These are phyloP conservation scores for Lycodopsis pacificus DNA, from an alignment of 2,797 vertebrate species.

Conservation along the genomic window DNA sequence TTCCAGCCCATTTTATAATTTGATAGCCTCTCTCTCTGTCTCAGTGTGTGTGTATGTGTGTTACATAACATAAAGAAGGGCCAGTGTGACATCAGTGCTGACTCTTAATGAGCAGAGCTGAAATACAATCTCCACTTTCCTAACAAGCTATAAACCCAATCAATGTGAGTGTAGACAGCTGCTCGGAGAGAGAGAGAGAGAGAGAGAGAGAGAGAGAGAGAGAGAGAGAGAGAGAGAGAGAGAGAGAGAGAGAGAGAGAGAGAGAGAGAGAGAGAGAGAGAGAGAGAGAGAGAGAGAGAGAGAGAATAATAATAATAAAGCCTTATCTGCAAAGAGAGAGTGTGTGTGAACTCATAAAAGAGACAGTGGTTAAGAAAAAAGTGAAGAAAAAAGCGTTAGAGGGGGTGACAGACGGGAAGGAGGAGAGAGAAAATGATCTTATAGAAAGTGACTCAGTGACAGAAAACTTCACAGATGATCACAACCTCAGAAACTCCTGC, in stretches of 20 bases:
- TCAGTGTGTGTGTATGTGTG: constrained; percentile 13
- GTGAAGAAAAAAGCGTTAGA: constrained; percentile 16
- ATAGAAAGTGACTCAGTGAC: constrained; percentile 15
- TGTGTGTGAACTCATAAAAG: background rate
- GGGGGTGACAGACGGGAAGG: constrained; percentile 15
- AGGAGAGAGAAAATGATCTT: constrained; percentile 16
- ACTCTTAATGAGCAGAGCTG: constrained; percentile 59
- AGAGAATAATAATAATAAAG: too few relatives aligned
- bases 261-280: too few relatives aligned
- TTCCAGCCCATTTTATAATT: constrained; percentile 42
- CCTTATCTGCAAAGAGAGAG: too few relatives aligned
- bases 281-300: background rate
- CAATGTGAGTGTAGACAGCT: constrained; percentile 58
- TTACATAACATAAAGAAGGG: constrained; percentile 60
- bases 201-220: background rate
- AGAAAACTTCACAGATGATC: background rate
- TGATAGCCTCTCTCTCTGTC: constrained; percentile 26
- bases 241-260: too few relatives aligned
- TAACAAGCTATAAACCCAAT: constrained; percentile 60
- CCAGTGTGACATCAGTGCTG: constrained; percentile 67
- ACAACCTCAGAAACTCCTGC: background rate
- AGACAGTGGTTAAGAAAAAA: constrained; percentile 30
- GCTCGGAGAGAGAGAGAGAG: constrained; percentile 7
- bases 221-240: too few relatives aligned
- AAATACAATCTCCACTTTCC: constrained; percentile 63